Evolutionary conservation across 2,797 vertebrate species (phyloP), one percentile per base, ranked within the genome.

Genomic region (Podarcis lilfordi): DNA sequence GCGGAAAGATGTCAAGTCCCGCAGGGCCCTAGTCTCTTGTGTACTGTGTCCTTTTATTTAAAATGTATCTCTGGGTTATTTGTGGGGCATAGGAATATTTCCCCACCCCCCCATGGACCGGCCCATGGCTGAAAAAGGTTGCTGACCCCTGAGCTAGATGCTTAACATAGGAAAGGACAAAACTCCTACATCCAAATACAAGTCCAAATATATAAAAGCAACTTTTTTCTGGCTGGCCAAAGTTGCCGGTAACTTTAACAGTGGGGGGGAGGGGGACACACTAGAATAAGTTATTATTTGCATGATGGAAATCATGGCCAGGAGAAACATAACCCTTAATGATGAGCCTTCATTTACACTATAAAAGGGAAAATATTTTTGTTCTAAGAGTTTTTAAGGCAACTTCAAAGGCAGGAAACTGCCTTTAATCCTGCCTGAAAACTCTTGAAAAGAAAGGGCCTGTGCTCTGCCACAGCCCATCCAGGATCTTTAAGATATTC

Each of bases 311-410:
- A 86, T 81, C 6, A 40, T 0, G 0, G 2, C 1, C 13, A 68
- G 1, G 37, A 27, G 2, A 88, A 85, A 88, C 3, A 59, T 25
- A 86, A 7, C 13, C 66, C 59, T 45, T 91, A 80, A 86, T 55
- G 7, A 88, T 71, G 69, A 81, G 32, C 13, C 4, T 91, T 35
- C 84, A 91, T 89, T 86, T 88, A 19, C 50, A 82, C 11, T 72
- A 43, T 15, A 84, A 45, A 91, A 29, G 50, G 11, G 72, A 19
- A 61, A 43, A 27, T 11, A 50, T 2, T 84, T 89, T 89, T 88
- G 0, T 85, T 83, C 32, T 23, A 71, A 50, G n/a, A 72, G 11
- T 74, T 23, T 74, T 27, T 91, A 64, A 84, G 11, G 59, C 6
- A 80, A 0, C 68, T 75, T 91, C 80, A 86, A 89, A 91, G 43